These are phyloP conservation scores for Morelia viridis DNA, from an alignment of 2,797 vertebrate genomes.

Conservation along the genomic window DNA sequence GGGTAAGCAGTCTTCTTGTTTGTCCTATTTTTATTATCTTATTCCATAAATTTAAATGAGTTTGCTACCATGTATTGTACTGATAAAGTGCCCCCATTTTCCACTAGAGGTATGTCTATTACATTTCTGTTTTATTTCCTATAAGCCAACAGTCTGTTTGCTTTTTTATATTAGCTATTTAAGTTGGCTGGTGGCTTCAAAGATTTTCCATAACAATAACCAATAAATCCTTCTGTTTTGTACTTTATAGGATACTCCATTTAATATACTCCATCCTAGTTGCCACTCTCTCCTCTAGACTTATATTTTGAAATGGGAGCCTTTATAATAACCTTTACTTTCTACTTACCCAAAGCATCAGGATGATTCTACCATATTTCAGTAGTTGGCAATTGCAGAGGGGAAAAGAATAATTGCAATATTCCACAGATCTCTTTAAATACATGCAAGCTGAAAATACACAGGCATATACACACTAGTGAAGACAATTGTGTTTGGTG, in stretches of 20 bases:
- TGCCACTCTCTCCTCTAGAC: not conserved
- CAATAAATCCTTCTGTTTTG: not conserved
- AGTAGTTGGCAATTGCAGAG: not conserved
- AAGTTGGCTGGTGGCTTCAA: slow-evolving; percentile 7
- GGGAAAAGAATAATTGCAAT: not conserved
- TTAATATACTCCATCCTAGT: slow-evolving; percentile 16
- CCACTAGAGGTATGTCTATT: not conserved
- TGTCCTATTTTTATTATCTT: not conserved
- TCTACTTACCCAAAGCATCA: not conserved
- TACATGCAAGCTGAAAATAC: not conserved
- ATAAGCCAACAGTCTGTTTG: not conserved
- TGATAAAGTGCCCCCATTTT: slow-evolving; percentile 12
- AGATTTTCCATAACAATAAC: slow-evolving; percentile 16
- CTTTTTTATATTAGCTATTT: not conserved
- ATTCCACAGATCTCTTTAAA: not conserved
- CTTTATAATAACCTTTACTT: slow-evolving; percentile 10
- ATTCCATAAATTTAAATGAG: slow-evolving; percentile 8
- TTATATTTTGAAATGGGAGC: not conserved
- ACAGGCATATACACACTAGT: not conserved
- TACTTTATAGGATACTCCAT: not conserved
- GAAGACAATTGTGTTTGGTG: not conserved
- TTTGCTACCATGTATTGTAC: not conserved
- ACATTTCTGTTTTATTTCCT: slow-evolving; percentile 5
- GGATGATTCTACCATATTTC: not conserved
- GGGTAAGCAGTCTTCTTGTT: not conserved